Percentiles rank a stretch among this genome's conserved stretches.
Evolutionary conservation across 2,113 vertebrate genomes (phyloP).

Genomic region (Arothron firmamentum): DNA sequence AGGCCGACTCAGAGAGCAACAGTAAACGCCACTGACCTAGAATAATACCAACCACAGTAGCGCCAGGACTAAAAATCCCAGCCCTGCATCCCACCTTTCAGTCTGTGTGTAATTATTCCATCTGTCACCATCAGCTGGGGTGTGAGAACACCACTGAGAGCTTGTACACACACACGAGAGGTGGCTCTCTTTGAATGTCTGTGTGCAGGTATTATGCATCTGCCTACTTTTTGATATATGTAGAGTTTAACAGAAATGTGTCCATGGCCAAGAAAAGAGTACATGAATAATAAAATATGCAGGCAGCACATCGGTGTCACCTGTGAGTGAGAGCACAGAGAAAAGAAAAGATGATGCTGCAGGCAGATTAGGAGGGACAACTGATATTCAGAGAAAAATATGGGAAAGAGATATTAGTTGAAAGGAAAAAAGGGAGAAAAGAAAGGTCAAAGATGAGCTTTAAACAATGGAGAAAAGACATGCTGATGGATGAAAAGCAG

Average conservation of each 20-base stretch:
- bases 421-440: neutral
- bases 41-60: conserved; percentile 64
- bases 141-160: conserved; percentile 54
- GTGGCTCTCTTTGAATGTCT: neutral
- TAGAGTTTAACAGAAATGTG: conserved; percentile 17
- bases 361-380: conserved; percentile 37
- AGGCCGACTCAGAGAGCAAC: conserved; percentile 45
- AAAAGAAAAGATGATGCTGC: conserved; percentile 32
- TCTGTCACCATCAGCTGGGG: conserved; percentile 70
- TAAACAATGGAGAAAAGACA: conserved; percentile 29
- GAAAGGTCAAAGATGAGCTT: conserved; percentile 44
- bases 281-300: conserved; percentile 30
- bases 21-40: conserved; percentile 57
- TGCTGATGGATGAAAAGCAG: conserved; percentile 13
- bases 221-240: conserved; percentile 10
- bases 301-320: conserved; percentile 29
- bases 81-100: conserved; percentile 64
- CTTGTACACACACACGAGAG: conserved; percentile 36
- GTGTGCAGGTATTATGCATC: conserved; percentile 6
- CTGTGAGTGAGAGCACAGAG: conserved; percentile 28
- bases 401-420: conserved; percentile 13
- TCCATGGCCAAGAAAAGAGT: conserved; percentile 39
- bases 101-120: conserved; percentile 71
- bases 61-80: conserved; percentile 45
- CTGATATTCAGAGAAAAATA: conserved; percentile 46